Conservation (phyloP, 2,797 vertebrate species). For the Malurus leucopterus region DNA sequence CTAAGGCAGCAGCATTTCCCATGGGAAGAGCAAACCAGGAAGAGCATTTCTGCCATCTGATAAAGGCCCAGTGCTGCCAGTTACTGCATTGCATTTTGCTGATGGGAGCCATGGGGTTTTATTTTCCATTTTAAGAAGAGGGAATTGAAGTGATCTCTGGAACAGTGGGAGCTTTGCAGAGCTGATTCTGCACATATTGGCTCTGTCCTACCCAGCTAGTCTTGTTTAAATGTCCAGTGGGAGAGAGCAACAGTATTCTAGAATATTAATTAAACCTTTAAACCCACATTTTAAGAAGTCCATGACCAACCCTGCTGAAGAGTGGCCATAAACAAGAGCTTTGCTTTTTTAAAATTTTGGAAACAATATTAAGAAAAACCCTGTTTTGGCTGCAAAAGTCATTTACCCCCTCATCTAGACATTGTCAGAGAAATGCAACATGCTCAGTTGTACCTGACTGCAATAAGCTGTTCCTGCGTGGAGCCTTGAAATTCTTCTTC, state of each 20-base stretch:
- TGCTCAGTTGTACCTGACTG: neutral
- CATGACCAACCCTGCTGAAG: accelerated
- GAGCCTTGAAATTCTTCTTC: neutral
- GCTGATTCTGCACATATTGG: accelerated
- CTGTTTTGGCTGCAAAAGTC: neutral
- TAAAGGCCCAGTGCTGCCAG: neutral
- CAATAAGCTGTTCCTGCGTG: neutral
- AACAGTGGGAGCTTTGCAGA: neutral
- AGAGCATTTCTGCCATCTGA: neutral
- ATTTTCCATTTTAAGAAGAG: neutral
- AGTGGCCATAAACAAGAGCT: neutral
- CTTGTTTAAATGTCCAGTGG: neutral
- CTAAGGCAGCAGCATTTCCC: neutral
- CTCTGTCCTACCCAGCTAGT: neutral
- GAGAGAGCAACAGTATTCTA: neutral
- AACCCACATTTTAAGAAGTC: neutral
- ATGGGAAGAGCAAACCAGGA: neutral
- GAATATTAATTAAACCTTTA: neutral
- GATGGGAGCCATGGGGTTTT: neutral
- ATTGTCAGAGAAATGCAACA: neutral
- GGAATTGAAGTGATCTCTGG: neutral
- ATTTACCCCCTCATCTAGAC: neutral
- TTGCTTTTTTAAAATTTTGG: neutral
- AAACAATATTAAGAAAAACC: neutral
- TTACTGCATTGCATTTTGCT: neutral